phyloP scores from a whole-genome alignment of 2,888 invertebrate genomes.

The Drosophila anomalata region DNA sequence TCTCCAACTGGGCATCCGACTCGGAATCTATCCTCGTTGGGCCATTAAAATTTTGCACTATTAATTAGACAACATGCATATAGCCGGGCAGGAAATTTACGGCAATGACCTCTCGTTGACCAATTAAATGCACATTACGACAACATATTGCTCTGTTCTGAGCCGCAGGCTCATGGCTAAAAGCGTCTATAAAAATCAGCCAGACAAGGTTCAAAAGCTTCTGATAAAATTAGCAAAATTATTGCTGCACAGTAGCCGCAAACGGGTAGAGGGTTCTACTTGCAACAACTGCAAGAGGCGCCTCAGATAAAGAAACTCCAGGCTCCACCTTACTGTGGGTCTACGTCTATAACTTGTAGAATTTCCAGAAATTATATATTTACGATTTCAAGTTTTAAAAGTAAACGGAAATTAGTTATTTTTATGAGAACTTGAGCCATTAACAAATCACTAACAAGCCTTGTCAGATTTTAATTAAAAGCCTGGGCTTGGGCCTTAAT shows the following conservation, averaged over 20 bases:
- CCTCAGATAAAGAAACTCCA: background rate
- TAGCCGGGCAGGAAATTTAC: conserved; percentile 50
- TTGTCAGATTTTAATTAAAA: background rate
- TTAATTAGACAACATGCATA: conserved; percentile 59
- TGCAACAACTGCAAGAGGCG: background rate
- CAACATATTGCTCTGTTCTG: conserved; percentile 51
- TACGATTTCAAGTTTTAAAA: background rate
- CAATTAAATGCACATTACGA: conserved; percentile 70
- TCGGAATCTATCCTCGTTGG: conserved; percentile 10
- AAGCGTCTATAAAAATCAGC: conserved; percentile 71
- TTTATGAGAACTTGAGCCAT: background rate
- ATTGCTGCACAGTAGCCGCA: conserved; percentile 61
- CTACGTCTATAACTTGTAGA: background rate
- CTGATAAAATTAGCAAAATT: conserved; percentile 69
- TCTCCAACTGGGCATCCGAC: conserved; percentile 11
- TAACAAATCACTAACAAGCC: background rate
- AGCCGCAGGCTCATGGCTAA: conserved; percentile 39
- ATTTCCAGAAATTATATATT: background rate
- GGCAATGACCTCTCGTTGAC: conserved; percentile 41
- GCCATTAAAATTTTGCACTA: conserved; percentile 63
- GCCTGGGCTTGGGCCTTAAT: background rate
- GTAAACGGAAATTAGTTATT: conserved; percentile 1
- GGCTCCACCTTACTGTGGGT: background rate
- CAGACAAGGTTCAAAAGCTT: conserved; percentile 41
- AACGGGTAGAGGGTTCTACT: background rate